Base-by-base conservation (phyloP, 2,797 vertebrate genomes). In the Darevskia nairensis region DNA sequence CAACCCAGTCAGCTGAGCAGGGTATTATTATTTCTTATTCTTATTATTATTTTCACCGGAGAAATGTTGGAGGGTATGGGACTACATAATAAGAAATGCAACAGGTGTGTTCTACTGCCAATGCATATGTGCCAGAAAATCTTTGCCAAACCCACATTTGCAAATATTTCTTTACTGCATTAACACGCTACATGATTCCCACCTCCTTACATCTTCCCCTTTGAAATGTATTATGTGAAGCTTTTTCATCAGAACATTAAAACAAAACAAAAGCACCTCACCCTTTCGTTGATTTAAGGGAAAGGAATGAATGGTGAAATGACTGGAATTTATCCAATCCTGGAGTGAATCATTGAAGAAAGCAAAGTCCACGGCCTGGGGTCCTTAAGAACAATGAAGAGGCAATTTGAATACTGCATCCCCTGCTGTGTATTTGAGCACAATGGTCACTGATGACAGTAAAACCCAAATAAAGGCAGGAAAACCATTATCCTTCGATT, bases 401-500 rank as follows among this genome's bases (percentile, higher is more conserved):
- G 0, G 32, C 27, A 29, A 68, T 81, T 55, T 29, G 59, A 74
- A 66, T 39, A 1, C 4, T 2, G 2, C 29, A 3, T 17, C 50
- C 19, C 50, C 41, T 80, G 29, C 39, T 75, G 15, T 10, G 15
- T 69, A 15, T 74, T 64, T 17, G 35, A 78, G n/a, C 17, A 3
- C 15, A 78, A 19, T 13, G 5, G 59, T 50, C 75, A 29, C 15
- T 71, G 77, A 68, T 39, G 83, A 39, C 29, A 72, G 39, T 55
- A 3, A 74, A 46, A 61, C 39, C 23, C 66, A 74, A 80, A 2
- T 0, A 21, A 66, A 0, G 55, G 39, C 7, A 27, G 83, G 90
- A 77, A 90, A 84, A 35, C 72, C 72, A 85, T 61, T 61, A 6
- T 84, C 72, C 83, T 39, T 80, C 41, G 46, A 35, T 55, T 15